Percentiles rank a stretch among this genome's conserved stretches.
Evolutionary conservation across 2,888 invertebrate genomes (phyloP).

Genomic region (Marasmarcha lunaedactyla): DNA sequence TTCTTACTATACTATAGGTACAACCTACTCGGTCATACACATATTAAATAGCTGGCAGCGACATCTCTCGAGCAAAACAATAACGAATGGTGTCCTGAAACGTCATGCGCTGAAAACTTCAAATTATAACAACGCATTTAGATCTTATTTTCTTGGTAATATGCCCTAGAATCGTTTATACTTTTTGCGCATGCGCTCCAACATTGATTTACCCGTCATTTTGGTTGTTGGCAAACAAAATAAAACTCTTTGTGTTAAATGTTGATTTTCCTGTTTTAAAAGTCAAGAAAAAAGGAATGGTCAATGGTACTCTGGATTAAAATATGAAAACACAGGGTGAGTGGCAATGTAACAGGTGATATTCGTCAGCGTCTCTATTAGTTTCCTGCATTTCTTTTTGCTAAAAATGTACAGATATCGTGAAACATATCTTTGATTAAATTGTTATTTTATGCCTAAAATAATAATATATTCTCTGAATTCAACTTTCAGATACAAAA

Average conservation of each 20-base stretch:
- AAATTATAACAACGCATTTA: slow-evolving; percentile 4
- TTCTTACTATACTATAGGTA: too few species aligned
- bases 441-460: too few species aligned
- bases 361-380: too few species aligned
- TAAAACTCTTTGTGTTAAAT: slow-evolving; percentile 3
- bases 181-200: slow-evolving; percentile 43
- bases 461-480: too few species aligned
- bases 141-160: accelerated
- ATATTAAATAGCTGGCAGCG: slow-evolving; percentile 13
- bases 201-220: slow-evolving; percentile 47
- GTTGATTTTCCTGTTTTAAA: background rate
- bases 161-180: slow-evolving; percentile 17
- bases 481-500: too few species aligned
- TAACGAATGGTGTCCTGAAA: slow-evolving; percentile 10
- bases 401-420: too few species aligned
- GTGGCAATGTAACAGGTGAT: too few species aligned
- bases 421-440: too few species aligned
- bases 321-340: slow-evolving; percentile 43
- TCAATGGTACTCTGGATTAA: too few species aligned
- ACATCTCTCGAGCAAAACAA: slow-evolving; percentile 25
- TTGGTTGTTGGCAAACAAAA: slow-evolving; percentile 18
- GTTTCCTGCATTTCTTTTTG: too few species aligned
- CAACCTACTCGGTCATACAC: too few species aligned
- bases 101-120: slow-evolving; percentile 35
- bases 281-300: too few species aligned